A percentile compares a stretch with the other conserved stretches of the same genome.
Conservation (phyloP, 2,797 vertebrate species). For the Catharus ustulatus region DNA sequence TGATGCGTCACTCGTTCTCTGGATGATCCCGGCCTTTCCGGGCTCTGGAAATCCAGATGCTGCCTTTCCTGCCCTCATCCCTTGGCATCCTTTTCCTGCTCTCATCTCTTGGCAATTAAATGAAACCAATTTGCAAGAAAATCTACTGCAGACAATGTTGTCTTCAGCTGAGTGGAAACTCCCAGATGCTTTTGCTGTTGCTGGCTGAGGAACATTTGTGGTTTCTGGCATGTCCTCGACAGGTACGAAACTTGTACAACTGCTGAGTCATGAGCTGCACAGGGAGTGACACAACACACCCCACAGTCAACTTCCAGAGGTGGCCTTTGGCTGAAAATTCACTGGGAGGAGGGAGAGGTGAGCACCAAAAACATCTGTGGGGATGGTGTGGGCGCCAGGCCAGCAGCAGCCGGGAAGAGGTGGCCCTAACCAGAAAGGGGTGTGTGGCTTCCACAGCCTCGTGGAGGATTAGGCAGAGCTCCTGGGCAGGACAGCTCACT, state of each 20-base stretch:
- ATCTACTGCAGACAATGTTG: neutral
- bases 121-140: neutral
- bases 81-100: neutral
- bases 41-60: neutral
- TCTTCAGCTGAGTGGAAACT: neutral
- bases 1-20: neutral
- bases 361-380: neutral
- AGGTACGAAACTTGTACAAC: conserved; percentile 25
- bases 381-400: neutral
- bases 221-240: conserved; percentile 38
- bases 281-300: neutral
- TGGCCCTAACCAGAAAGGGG: neutral
- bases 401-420: neutral
- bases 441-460: neutral
- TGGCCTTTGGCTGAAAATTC: conserved; percentile 37
- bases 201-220: conserved; percentile 29
- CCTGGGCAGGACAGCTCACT: neutral
- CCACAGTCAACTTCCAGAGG: neutral
- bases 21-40: neutral
- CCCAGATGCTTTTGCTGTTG: conserved; percentile 29
- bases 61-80: neutral
- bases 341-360: neutral
- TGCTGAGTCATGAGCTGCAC: conserved; percentile 36
- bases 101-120: neutral
- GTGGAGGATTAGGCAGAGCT: neutral